Percentiles rank a stretch among this genome's conserved stretches.
Conservation (phyloP, 2,113 vertebrate species). For the Triplophysa rosa region DNA sequence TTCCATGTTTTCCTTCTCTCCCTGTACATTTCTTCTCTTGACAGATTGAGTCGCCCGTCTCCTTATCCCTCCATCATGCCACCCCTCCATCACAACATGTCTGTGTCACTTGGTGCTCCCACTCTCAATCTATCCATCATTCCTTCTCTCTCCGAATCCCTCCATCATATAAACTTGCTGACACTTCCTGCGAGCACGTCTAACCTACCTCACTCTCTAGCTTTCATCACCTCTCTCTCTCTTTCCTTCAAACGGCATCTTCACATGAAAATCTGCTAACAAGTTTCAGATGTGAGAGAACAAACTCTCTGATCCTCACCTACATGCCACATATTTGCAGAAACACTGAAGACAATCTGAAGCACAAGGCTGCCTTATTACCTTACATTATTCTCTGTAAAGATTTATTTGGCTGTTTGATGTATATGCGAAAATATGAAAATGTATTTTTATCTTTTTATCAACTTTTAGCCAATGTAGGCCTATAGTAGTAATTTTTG, state of each 20-base stretch:
- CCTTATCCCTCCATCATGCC: constrained; percentile 28
- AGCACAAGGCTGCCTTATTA: neutral
- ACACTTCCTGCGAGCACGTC: constrained; percentile 65
- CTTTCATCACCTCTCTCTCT: constrained; percentile 68
- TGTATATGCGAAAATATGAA: neutral
- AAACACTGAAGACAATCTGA: neutral
- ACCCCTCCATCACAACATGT: constrained; percentile 35
- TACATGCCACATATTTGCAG: constrained; percentile 22
- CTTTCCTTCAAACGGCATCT: constrained; percentile 60
- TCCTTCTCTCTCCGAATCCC: constrained; percentile 40
- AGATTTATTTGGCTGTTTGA: neutral
- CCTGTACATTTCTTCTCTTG: constrained; percentile 20
- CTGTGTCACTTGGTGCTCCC: constrained; percentile 37
- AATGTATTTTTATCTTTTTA: too few species aligned
- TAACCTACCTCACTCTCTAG: constrained; percentile 65
- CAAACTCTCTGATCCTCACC: constrained; percentile 56
- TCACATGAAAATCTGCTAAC: constrained; percentile 49
- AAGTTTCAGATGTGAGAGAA: constrained; percentile 27
- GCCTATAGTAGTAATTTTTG: too few species aligned
- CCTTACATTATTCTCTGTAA: constrained; percentile 7
- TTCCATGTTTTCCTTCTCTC: constrained; percentile 30
- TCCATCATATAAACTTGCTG: constrained; percentile 52
- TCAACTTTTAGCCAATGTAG: too few species aligned
- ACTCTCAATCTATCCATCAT: constrained; percentile 28
- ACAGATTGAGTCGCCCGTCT: constrained; percentile 37